Evolutionary conservation across 2,888 invertebrate genomes (phyloP), one percentile per base, ranked within the genome.

Genomic region (Dorcus hopei): DNA sequence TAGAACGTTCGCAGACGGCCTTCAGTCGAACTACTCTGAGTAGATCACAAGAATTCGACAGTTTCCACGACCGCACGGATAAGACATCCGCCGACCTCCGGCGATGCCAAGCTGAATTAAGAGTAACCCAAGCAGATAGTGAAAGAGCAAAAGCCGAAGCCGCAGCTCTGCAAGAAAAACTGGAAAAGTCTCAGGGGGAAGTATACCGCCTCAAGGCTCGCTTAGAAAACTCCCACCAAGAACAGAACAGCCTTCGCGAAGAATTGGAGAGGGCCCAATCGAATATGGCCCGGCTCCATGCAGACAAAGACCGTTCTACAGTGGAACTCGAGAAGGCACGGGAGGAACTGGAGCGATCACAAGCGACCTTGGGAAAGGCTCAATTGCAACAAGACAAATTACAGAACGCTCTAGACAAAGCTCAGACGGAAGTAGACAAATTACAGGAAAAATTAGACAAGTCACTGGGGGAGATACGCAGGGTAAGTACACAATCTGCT

Each of bases 101-200:
- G 71, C 84, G 95, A 65, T 91, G 93, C 54, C 91, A 92, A 73
- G 95, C 95, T 7, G 95, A 95, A 76, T 81, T 95, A 58, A 85
- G 95, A 74, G 94, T 95, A 47, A 94, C 94, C 56, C 93, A 94
- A 77, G 90, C 93, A 47, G 95, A 95, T 76, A 92, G 91, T 66
- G 95, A 95, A 72, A 84, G 95, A 73, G 89, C 92, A 48, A 85
- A 91, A 60, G 84, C 88, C 38, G 94, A 95, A 76, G 89, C 93
- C 0, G 86, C 91, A 49, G 90, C 88, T 11, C 81, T 95, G 58
- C 95, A 95, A 76, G 95, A 95, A 73, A 95, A 95, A 81, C 80
- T 95, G 62, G 95, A 95, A 77, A 94, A 95, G 80, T 93, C 93
- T 56, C 95, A 95, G 79, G 95, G 95, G 61, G 95, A 96, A 79